These are phyloP conservation scores for Brachionus rotundiformis DNA, from an alignment of 1,140 invertebrate genomes.

Conservation along the genomic window DNA sequence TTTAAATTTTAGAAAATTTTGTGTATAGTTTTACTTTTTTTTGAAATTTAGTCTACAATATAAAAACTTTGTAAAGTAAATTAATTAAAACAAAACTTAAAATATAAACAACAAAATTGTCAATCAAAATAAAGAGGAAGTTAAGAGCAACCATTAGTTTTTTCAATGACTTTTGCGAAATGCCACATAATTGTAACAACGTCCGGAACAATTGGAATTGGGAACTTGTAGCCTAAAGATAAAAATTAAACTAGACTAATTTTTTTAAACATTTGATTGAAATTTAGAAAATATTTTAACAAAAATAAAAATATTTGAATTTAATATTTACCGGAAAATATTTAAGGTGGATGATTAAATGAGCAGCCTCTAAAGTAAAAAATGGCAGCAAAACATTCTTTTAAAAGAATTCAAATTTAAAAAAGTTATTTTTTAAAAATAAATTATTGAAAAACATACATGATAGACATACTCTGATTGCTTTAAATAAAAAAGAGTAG, in stretches of 20 bases:
- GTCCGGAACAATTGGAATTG: conserved; percentile 25
- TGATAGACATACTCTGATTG: neutral
- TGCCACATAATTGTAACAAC: conserved; percentile 19
- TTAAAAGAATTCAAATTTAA: neutral
- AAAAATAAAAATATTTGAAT: neutral
- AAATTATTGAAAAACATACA: neutral
- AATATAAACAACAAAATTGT: conserved; percentile 48
- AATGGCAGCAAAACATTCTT: conserved; percentile 42
- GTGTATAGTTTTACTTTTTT: neutral
- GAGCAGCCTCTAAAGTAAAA: neutral
- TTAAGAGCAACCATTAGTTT: conserved; percentile 18
- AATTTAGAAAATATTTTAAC: too few species aligned
- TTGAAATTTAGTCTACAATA: neutral
- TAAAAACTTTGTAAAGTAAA: conserved; percentile 20
- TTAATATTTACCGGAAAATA: neutral
- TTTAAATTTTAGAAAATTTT: neutral
- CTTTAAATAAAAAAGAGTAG: neutral
- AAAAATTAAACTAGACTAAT: conserved; percentile 26
- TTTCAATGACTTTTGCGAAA: conserved; percentile 36
- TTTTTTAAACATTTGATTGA: too few species aligned
- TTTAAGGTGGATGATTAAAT: conserved; percentile 21
- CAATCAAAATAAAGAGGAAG: conserved; percentile 37
- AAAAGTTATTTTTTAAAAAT: too few species aligned
- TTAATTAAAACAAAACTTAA: conserved; percentile 47
- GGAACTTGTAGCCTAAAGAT: conserved; percentile 25